Evolutionary conservation across 2,888 invertebrate species (phyloP).

Genomic region (Oegoconia quadripuncta): DNA sequence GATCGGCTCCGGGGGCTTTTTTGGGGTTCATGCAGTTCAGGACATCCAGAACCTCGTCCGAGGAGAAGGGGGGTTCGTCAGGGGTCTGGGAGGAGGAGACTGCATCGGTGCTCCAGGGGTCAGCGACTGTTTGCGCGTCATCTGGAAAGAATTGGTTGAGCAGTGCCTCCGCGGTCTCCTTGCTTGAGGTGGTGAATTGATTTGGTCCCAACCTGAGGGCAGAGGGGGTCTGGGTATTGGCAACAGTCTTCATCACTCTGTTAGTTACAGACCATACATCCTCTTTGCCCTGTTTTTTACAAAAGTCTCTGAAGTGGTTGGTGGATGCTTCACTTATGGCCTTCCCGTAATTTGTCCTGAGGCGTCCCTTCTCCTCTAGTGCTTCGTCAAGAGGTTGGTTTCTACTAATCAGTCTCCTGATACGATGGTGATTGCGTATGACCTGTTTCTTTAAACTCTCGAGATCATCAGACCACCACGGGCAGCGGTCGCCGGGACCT

Average conservation of each 20-base stretch:
- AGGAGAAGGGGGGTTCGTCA: conserved; percentile 16
- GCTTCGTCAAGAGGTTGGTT: background rate
- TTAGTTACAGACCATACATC: conserved; percentile 4
- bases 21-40: conserved; percentile 16
- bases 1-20: conserved; percentile 23
- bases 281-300: background rate
- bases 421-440: conserved; percentile 1
- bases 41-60: conserved; percentile 11
- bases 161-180: conserved; percentile 1
- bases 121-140: background rate
- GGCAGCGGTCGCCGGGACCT: background rate
- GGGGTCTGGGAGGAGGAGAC: background rate
- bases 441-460: background rate
- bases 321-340: background rate
- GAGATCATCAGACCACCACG: conserved; percentile 9
- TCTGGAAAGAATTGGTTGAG: conserved; percentile 4
- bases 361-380: background rate
- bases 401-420: background rate
- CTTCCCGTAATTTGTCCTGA: background rate
- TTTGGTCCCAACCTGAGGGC: background rate
- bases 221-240: background rate
- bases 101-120: background rate
- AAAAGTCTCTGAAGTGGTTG: background rate
- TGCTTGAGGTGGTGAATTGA: background rate
- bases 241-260: background rate